Evolutionary conservation across 1,140 invertebrate species (phyloP).

Genomic region (Ceratina japonica): DNA sequence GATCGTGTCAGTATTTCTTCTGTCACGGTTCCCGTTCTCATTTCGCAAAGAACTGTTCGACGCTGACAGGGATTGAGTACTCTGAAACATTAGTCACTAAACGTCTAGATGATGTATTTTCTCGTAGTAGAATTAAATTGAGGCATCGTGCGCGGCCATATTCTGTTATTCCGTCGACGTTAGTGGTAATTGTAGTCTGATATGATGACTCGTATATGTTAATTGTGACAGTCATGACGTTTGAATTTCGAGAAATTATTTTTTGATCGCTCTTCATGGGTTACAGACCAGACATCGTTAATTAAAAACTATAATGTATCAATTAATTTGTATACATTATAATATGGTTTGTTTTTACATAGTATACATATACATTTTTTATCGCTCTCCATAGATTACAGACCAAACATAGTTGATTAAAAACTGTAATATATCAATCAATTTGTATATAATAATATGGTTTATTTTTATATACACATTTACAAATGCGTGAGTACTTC

Average conservation of each 20-base stretch:
- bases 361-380: too few relatives aligned
- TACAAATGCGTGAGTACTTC: too few relatives aligned
- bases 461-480: too few relatives aligned
- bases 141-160: background rate
- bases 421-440: too few relatives aligned
- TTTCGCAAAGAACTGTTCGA: constrained; percentile 32
- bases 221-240: constrained; percentile 19
- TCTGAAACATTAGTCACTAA: constrained; percentile 25
- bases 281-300: background rate
- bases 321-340: too few relatives aligned
- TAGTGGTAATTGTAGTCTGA: constrained; percentile 33
- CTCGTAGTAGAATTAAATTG: constrained; percentile 20
- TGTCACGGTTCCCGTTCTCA: background rate
- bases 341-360: too few relatives aligned
- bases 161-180: constrained; percentile 7
- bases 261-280: background rate
- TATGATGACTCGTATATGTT: constrained; percentile 38
- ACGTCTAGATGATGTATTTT: constrained; percentile 29
- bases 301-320: background rate
- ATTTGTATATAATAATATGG: too few relatives aligned
- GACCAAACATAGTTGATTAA: too few relatives aligned
- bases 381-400: too few relatives aligned
- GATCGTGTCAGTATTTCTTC: too few relatives aligned
- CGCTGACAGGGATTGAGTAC: constrained; percentile 21
- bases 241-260: constrained; percentile 3